These are phyloP conservation scores for Apodemus agrarius DNA, from an alignment of 2,797 vertebrate genomes.

Conservation along the genomic window DNA sequence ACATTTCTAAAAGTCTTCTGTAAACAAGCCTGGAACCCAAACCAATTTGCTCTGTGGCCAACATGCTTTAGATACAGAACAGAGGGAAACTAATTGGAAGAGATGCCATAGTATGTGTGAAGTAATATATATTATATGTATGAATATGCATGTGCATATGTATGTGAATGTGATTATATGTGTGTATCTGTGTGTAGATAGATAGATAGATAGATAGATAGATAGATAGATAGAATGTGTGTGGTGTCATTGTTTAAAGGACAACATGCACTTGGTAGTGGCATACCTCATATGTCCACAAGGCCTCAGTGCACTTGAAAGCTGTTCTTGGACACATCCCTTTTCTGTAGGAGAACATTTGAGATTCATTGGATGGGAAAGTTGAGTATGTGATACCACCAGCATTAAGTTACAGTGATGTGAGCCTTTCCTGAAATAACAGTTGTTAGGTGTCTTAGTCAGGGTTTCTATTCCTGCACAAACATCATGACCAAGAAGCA, in stretches of 20 bases:
- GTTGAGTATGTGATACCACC: rapidly evolving
- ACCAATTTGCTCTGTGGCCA: not conserved
- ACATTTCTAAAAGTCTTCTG: not conserved
- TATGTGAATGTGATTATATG: too few relatives aligned
- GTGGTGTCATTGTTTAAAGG: not conserved
- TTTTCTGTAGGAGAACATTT: not conserved
- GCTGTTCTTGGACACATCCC: not conserved
- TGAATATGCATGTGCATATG: not conserved
- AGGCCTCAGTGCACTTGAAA: too few relatives aligned
- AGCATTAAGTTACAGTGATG: rapidly evolving
- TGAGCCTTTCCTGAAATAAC: not conserved
- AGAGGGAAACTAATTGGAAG: rapidly evolving
- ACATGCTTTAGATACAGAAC: rapidly evolving
- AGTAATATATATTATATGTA: not conserved
- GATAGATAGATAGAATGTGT: not conserved
- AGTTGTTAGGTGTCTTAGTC: rapidly evolving
- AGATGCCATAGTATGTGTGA: not conserved
- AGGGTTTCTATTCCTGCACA: too few relatives aligned
- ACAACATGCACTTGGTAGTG: rapidly evolving
- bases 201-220: not conserved
- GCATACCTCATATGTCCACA: not conserved
- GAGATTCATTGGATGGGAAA: not conserved
- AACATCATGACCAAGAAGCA: too few relatives aligned
- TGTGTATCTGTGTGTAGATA: too few relatives aligned
- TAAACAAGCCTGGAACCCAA: not conserved